These are phyloP conservation scores for Zosterops pallidus DNA, from an alignment of 2,113 vertebrate genomes.

Conservation along the genomic window DNA sequence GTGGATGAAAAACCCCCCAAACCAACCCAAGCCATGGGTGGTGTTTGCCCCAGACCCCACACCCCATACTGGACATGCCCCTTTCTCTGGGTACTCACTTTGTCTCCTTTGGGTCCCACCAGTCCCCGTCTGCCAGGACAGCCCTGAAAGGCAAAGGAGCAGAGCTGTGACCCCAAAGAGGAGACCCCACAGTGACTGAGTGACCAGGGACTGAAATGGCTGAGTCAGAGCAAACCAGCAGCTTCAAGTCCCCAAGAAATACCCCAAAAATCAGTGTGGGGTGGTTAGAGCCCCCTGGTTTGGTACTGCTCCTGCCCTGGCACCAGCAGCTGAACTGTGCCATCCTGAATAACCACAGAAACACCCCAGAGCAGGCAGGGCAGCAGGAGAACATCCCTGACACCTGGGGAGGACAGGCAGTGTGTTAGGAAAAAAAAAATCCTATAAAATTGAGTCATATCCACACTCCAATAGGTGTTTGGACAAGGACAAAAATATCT, in stretches of 20 bases:
- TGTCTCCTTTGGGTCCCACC: slow-evolving; percentile 84
- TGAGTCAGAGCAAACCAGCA: neutral
- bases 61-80: fast-evolving
- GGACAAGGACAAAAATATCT: neutral
- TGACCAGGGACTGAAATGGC: neutral
- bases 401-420: neutral
- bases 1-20: neutral
- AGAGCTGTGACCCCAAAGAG: neutral
- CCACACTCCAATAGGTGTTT: neutral
- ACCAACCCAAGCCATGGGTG: fast-evolving
- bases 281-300: neutral
- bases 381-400: neutral
- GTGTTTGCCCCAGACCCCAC: neutral
- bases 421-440: fast-evolving
- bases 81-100: slow-evolving; percentile 64
- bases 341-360: neutral
- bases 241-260: neutral
- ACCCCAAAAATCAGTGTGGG: fast-evolving
- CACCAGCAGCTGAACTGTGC: neutral
- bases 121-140: slow-evolving; percentile 78
- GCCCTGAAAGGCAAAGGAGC: slow-evolving; percentile 74
- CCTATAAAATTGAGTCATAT: neutral
- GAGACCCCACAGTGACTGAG: neutral
- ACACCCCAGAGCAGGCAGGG: neutral
- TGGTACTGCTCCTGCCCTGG: neutral